Base-by-base conservation (phyloP, 2,113 vertebrate species). In the Lonchura striata region DNA sequence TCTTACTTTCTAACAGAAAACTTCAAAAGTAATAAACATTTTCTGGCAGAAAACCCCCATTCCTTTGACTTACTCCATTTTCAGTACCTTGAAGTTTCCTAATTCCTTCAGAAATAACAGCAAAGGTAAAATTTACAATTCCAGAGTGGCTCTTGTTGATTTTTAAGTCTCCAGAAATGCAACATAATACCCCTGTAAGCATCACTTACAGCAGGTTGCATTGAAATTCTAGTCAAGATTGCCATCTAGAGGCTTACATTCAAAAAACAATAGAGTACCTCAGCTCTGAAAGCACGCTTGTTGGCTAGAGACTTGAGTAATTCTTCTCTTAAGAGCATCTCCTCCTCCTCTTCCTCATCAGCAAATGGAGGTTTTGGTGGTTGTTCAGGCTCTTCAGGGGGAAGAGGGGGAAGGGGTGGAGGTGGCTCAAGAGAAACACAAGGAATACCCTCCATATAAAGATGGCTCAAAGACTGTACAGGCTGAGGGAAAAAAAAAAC, bases 271-370 rank as follows among this genome's bases (percentile, higher is more conserved):
- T 18, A 17, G n/a, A 93, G 72, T 98, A 99, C 98, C 98, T 99
- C 99, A 35, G 97, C 93, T 92, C 97, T 98, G 90, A 97, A 95
- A 86, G 98, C 98, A 88, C 99, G 98, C 95, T 99, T 99, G 97
- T 95, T 99, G 53, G 98, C 99, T 97, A 99, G 97, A 46, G 99
- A 99, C 95, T 99, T 99, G 12, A 99, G 98, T 27, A 99, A 98
- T 20, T 99, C 99, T 96, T 99, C 99, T 84, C 99, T 96, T 35
- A 99, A 98, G 53, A 99, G 98, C 99, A 99, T 99, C 98, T 99
- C 99, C 96, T 99, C 99, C 66, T 99, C 99, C 77, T 99, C 99
- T 46, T 99, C 99, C 54, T 99, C 99, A 88, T 99, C 99, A 27
- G 99, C 99, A 94, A 99, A 99, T 0, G 99, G 99, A 46, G 99